Base-by-base conservation (phyloP, 2,888 invertebrate species). In the Julus scandinavius region DNA sequence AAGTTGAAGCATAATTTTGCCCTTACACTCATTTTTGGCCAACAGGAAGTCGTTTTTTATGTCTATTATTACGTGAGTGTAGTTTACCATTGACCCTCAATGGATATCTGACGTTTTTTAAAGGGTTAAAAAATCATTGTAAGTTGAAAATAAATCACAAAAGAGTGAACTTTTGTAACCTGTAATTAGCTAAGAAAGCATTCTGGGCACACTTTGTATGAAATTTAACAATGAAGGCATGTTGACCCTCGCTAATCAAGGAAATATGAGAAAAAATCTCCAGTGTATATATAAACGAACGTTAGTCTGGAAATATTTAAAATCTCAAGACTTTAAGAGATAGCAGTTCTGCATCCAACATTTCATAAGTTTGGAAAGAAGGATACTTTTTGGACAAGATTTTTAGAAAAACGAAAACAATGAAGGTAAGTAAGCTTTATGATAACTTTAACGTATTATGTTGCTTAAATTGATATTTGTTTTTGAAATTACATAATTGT, bases 71-170 rank as follows among this genome's bases (percentile, higher is more conserved):
- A 80, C 15, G 9, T 80, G 15, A 38, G 80, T 11, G 15, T 11
- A 80, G 80, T 80, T 80, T 80, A 80, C 80, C 80, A 80, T 80
- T 80, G 80, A 80, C 80, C 80, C 80, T 80, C 80, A 80, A 38
- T 29, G 72, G n/a, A 29, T 38, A 80, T 80, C 38, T 40, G 80
- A 80, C 38, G 38, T 38, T 38, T 80, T n/a, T 80, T 80, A 29
- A 80, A 80, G 80, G 80, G 80, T 80, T 80, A 38, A 40, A 80
- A 80, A 80, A 80, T 80, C 80, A 80, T 80, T 80, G 80, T 63
- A 80, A 80, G 80, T 54, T 15, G 80, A 80, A 80, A 80, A 80
- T 80, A 80, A 38, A 38, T 80, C 15, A 80, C 80, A 80, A 80
- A 80, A 80, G 80, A 80, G 80, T 80, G 80, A 80, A 80, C 80